Evolutionary conservation across 2,797 vertebrate genomes (phyloP).

Genomic region (Pitangus sulphuratus): DNA sequence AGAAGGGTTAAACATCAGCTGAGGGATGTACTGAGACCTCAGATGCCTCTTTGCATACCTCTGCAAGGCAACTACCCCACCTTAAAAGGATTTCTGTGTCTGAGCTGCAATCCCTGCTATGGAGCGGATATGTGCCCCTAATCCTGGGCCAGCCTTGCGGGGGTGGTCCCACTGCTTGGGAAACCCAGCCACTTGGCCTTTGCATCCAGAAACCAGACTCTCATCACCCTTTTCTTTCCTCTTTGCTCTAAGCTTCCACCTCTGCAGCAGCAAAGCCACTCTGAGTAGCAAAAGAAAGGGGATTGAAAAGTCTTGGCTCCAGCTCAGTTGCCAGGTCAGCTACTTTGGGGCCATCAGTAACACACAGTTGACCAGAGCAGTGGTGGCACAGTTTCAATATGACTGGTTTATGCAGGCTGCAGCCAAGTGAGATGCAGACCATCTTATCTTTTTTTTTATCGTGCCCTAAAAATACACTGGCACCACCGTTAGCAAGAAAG

Average conservation of each 20-base stretch:
- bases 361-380: background rate
- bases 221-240: background rate
- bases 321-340: background rate
- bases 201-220: background rate
- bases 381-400: background rate
- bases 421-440: background rate
- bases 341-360: background rate
- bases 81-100: background rate
- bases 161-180: background rate
- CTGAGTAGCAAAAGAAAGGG: background rate
- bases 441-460: background rate
- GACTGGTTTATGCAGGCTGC: background rate
- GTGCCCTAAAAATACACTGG: conserved; percentile 31
- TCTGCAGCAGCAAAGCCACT: background rate
- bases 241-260: background rate
- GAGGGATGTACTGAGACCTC: background rate
- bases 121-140: background rate
- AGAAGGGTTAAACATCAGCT: background rate
- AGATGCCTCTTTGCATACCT: background rate
- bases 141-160: background rate
- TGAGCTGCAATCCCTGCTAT: rapidly evolving
- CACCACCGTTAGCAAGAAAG: background rate
- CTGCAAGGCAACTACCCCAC: background rate
- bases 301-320: background rate
- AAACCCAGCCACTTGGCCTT: background rate